These are phyloP conservation scores for Porites divaricata DNA, from an alignment of 92 coral and sea anemone genomes.

Conservation along the genomic window DNA sequence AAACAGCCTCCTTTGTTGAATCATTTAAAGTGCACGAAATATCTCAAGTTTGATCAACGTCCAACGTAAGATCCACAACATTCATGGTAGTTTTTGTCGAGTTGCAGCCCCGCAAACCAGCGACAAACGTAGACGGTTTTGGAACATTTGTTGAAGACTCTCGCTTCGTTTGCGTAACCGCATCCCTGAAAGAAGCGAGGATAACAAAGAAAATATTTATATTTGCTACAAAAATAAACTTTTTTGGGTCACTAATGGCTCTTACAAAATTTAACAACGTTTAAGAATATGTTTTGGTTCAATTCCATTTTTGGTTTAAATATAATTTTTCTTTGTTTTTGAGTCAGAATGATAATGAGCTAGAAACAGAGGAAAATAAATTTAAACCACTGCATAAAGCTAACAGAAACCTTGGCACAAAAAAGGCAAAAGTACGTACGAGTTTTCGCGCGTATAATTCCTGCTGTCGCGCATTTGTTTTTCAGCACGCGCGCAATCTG, in stretches of 20 bases:
- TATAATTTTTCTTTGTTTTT: too few relatives aligned
- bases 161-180: slow-evolving; percentile 91
- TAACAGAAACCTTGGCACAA: too few relatives aligned
- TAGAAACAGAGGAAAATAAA: too few relatives aligned
- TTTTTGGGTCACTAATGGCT: too few relatives aligned
- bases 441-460: neutral
- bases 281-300: too few relatives aligned
- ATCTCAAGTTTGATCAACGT: slow-evolving; percentile 89
- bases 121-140: slow-evolving; percentile 93
- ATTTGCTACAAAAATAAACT: neutral
- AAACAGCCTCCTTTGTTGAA: neutral
- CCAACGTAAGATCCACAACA: slow-evolving; percentile 90
- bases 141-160: slow-evolving; percentile 95
- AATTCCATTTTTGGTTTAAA: too few relatives aligned
- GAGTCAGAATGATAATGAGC: too few relatives aligned
- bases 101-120: slow-evolving; percentile 98
- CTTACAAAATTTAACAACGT: too few relatives aligned
- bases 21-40: slow-evolving; percentile 1
- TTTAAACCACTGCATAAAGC: too few relatives aligned
- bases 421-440: neutral
- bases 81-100: slow-evolving; percentile 99
- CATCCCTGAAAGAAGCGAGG: slow-evolving; percentile 63
- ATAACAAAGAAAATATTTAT: slow-evolving; percentile 2
- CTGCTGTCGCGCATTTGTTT: neutral
- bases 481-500: neutral